phyloP scores from a whole-genome alignment of 2,113 vertebrate genomes.

The Orcinus orca region DNA sequence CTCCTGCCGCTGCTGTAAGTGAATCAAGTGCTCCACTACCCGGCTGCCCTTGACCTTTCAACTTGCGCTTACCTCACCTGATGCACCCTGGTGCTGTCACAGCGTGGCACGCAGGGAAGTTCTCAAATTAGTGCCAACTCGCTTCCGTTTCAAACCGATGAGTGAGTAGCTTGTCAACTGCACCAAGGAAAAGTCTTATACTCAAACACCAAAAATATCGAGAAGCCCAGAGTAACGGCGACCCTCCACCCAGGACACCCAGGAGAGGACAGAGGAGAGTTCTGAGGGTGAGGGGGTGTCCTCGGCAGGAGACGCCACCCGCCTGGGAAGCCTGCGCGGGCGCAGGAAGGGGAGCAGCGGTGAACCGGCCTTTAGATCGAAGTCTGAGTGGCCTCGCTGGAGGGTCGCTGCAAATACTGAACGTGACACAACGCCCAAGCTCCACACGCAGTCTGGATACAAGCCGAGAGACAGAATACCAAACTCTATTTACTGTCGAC shows the following conservation, averaged over 20 bases:
- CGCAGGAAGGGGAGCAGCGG: accelerated
- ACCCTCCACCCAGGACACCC: neutral
- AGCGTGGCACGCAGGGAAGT: neutral
- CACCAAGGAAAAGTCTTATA: neutral
- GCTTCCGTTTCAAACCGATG: neutral
- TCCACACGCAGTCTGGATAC: neutral
- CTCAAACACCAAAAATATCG: neutral
- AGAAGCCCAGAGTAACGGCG: neutral
- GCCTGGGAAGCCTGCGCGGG: accelerated
- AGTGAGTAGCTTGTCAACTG: neutral
- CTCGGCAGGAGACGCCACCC: accelerated
- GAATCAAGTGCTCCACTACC: neutral
- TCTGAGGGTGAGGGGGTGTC: neutral
- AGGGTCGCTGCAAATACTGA: neutral
- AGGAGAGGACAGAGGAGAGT: neutral
- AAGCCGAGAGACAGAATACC: constrained; percentile 82
- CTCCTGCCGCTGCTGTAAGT: accelerated
- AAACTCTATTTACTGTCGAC: constrained; percentile 93
- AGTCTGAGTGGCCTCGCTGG: neutral
- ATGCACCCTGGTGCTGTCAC: neutral
- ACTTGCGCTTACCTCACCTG: neutral
- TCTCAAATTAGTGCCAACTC: neutral
- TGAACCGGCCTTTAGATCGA: neutral
- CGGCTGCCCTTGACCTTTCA: neutral
- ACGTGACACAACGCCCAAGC: neutral